Conservation (phyloP, 1,140 invertebrate genomes). For the Halictus rubicundus region DNA sequence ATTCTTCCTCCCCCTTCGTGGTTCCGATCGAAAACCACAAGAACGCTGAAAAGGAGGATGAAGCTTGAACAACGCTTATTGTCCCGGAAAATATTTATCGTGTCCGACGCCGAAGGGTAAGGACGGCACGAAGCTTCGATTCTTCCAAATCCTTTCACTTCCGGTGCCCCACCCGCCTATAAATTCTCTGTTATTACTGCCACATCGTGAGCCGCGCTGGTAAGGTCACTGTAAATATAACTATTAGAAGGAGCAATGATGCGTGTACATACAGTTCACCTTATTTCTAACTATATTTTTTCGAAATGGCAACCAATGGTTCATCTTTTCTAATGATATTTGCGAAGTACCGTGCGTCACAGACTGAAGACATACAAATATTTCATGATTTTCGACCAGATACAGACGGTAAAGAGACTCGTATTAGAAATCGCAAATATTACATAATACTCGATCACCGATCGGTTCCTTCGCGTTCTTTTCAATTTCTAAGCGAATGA, state of each 20-base stretch:
- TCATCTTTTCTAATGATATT: too few species aligned
- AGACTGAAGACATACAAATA: too few species aligned
- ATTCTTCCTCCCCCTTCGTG: conserved; percentile 49
- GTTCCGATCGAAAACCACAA: conserved; percentile 62
- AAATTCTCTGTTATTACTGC: conserved; percentile 11
- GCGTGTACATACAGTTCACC: too few species aligned
- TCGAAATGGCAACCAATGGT: too few species aligned
- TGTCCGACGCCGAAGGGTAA: conserved; percentile 45
- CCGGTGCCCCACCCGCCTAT: conserved; percentile 30
- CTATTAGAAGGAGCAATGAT: not conserved
- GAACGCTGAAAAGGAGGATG: conserved; percentile 27
- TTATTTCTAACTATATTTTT: too few species aligned
- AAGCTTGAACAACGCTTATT: conserved; percentile 53
- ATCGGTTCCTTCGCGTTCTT: not conserved
- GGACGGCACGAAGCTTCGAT: conserved; percentile 45
- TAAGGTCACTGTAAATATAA: not conserved
- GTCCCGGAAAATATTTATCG: conserved; percentile 75
- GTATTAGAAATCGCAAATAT: not conserved
- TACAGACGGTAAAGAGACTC: too few species aligned
- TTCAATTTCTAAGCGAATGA: not conserved
- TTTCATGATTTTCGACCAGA: too few species aligned
- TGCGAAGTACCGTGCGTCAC: too few species aligned
- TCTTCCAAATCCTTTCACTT: conserved; percentile 50
- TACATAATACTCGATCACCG: not conserved
- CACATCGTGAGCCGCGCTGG: not conserved